phyloP scores from a whole-genome alignment of 2,888 invertebrate species.

The Tenthredo notha region DNA sequence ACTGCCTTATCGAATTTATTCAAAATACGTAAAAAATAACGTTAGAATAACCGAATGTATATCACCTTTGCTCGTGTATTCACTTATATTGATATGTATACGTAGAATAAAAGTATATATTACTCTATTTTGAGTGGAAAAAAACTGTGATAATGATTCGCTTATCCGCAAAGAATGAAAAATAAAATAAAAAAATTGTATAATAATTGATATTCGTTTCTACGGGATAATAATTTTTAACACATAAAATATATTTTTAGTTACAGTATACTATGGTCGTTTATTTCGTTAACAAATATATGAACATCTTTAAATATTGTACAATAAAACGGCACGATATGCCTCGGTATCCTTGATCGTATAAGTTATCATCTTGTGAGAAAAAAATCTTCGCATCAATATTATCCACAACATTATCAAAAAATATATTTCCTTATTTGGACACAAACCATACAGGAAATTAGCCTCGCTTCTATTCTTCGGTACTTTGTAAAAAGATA shows the following conservation, averaged over 20 bases:
- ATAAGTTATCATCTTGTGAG: background rate
- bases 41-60: background rate
- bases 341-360: conserved; percentile 4
- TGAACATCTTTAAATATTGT: background rate
- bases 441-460: background rate
- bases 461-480: background rate
- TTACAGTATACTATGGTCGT: background rate
- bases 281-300: conserved; percentile 32
- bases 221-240: background rate
- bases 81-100: no score
- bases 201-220: no score
- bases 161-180: no score
- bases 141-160: no score
- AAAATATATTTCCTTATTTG: conserved; percentile 33
- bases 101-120: no score
- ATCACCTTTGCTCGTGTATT: background rate
- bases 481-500: background rate
- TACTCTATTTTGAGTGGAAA: no score
- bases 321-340: conserved; percentile 24
- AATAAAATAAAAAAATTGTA: no score
- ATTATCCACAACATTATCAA: conserved; percentile 42
- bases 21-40: no score
- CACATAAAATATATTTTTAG: background rate
- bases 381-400: background rate
- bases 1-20: no score